Evolutionary conservation across 2,113 vertebrate genomes (phyloP), one percentile per base, ranked within the genome.

Genomic region (Poicephalus gulielmi): DNA sequence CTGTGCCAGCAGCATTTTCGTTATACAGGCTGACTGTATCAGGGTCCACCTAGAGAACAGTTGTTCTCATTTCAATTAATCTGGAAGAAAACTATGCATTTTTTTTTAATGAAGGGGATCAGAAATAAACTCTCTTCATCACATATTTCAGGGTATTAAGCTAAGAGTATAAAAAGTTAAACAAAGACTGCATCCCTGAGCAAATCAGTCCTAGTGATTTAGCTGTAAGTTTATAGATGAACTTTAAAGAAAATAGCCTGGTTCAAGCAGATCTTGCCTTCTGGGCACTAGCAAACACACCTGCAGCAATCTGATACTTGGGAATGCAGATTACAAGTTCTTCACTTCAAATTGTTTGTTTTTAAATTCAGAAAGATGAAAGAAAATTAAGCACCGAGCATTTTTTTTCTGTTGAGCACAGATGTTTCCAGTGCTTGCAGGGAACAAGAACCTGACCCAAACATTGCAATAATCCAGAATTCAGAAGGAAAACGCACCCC

Each of bases 271-370:
- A 94, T 94, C 88, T 95, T 95, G 95, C 92, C 89, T 96, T 97
- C 94, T 94, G 92, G 91, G 93, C 89, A 77, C 92, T 62, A 87
- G 91, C 85, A 97, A 95, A 95, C 92, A 92, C 97, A 97, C 97
- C 97, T 97, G 97, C 97, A 97, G 97, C 95, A 96, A 97, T 95
- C 18, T 93, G 96, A 97, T 96, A 97, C 95, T 83, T 83, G 96
- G 92, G 96, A 97, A 97, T 96, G 96, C 88, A 96, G 96, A 97
- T 97, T 96, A 96, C 96, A 94, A 94, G 91, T 78, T 85, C 87
- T 96, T 91, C 88, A 95, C 92, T 96, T 97, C 89, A 95, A 96
- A 95, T 95, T 92, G 91, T 96, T 97, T 97, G 95, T 89, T 97
- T 97, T 97, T 93, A 94, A 96, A 96, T 92, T 88, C 90, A 94